Percentiles rank a stretch among this genome's conserved stretches.
phyloP scores from a whole-genome alignment of 2,797 vertebrate genomes.

The Oceanodroma leucorhoa region DNA sequence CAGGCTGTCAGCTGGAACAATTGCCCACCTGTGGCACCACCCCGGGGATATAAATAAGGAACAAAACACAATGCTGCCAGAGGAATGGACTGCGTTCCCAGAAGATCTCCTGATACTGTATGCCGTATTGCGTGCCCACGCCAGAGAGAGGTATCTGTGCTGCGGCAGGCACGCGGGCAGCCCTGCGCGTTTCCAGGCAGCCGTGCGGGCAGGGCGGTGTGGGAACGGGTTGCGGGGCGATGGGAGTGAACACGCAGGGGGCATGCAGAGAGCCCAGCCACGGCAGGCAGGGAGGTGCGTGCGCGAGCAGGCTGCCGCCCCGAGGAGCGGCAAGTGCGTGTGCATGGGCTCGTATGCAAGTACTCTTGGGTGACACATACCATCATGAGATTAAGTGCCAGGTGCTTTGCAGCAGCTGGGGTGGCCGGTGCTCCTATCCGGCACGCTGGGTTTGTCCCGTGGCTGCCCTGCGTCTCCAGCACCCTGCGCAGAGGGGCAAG shows the following conservation, averaged over 20 bases:
- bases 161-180: background rate
- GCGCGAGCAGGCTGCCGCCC: fast-evolving
- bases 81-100: background rate
- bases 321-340: fast-evolving
- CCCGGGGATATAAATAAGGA: conserved; percentile 35
- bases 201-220: background rate
- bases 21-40: conserved; percentile 58
- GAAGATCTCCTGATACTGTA: background rate
- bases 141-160: background rate
- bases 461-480: background rate
- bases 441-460: fast-evolving
- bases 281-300: fast-evolving
- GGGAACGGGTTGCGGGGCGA: fast-evolving
- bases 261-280: fast-evolving
- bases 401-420: background rate
- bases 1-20: conserved; percentile 50
- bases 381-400: fast-evolving
- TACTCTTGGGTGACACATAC: background rate
- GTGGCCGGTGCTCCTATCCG: fast-evolving
- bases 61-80: background rate
- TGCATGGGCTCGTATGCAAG: fast-evolving
- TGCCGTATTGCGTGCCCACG: background rate
- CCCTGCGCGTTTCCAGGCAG: background rate
- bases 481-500: background rate
- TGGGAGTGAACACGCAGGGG: fast-evolving